These are phyloP conservation scores for Halichondria panicea DNA, from an alignment of 37 sponge, comb jelly and placozoan genomes.

Conservation along the genomic window DNA sequence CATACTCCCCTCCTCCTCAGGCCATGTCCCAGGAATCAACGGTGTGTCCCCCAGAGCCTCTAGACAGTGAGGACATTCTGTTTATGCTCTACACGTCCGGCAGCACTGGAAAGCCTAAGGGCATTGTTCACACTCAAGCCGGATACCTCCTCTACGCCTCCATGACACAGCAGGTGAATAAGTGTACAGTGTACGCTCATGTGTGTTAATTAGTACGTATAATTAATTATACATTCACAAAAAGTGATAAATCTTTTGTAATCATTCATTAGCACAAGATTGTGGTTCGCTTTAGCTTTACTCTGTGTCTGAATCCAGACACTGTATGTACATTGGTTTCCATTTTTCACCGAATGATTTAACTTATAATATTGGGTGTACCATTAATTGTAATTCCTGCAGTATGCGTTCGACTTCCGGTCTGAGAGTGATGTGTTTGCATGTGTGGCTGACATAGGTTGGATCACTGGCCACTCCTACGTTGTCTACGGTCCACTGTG, in stretches of 20 bases:
- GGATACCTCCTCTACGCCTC: conserved; percentile 95
- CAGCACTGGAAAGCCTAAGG: conserved; percentile 97
- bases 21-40: conserved; percentile 74
- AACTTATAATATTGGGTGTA: no score
- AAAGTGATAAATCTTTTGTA: no score
- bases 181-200: neutral
- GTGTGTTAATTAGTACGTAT: no score
- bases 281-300: no score
- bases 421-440: conserved; percentile 89
- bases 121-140: conserved; percentile 95
- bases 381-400: neutral
- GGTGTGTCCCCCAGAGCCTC: conserved; percentile 77
- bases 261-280: no score
- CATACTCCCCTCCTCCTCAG: conserved; percentile 34
- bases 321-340: no score
- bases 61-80: conserved; percentile 94
- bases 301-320: no score
- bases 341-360: no score
- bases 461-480: conserved; percentile 98
- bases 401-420: conserved; percentile 92
- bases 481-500: conserved; percentile 94
- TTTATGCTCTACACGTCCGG: conserved; percentile 98
- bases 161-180: conserved; percentile 78
- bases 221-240: no score
- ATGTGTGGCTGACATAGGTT: conserved; percentile 99